Percentiles rank a stretch among this genome's conserved stretches.
phyloP scores from a whole-genome alignment of 2,888 invertebrate species.

The Bruchidius siliquastri region DNA sequence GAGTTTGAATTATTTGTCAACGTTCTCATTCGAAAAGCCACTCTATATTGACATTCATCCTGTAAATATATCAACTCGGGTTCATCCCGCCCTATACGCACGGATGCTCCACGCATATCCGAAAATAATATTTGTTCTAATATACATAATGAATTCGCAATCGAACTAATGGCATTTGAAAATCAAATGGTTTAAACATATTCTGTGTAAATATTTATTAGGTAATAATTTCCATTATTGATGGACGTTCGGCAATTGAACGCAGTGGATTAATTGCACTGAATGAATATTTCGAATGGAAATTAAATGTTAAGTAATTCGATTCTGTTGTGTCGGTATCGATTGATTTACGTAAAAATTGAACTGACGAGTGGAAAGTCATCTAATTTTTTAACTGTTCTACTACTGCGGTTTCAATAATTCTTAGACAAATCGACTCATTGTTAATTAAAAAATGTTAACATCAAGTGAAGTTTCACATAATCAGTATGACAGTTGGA shows the following conservation, averaged over 20 bases:
- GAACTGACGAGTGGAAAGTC: too few species aligned
- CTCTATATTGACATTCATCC: not conserved
- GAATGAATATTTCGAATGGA: not conserved
- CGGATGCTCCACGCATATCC: not conserved
- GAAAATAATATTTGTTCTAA: not conserved
- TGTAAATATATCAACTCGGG: not conserved
- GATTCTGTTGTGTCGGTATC: slow-evolving; percentile 2
- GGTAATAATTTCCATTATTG: slow-evolving; percentile 3
- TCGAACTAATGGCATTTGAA: not conserved
- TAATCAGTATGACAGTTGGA: too few species aligned
- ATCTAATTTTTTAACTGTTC: too few species aligned
- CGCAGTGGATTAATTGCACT: not conserved
- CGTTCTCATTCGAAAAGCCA: not conserved
- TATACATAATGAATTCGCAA: not conserved
- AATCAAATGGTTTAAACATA: not conserved
- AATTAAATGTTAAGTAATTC: slow-evolving; percentile 1
- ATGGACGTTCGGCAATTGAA: not conserved
- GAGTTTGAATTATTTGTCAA: too few species aligned
- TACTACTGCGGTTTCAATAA: too few species aligned
- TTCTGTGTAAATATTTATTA: not conserved
- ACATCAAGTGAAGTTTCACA: too few species aligned
- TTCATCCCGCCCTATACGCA: not conserved
- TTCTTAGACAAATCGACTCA: too few species aligned
- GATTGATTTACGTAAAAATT: not conserved
- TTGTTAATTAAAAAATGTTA: too few species aligned